A percentile compares a stretch with the other conserved stretches of the same genome.
phyloP scores from a whole-genome alignment of 2,113 vertebrate species.

The Regulus satrapa region DNA sequence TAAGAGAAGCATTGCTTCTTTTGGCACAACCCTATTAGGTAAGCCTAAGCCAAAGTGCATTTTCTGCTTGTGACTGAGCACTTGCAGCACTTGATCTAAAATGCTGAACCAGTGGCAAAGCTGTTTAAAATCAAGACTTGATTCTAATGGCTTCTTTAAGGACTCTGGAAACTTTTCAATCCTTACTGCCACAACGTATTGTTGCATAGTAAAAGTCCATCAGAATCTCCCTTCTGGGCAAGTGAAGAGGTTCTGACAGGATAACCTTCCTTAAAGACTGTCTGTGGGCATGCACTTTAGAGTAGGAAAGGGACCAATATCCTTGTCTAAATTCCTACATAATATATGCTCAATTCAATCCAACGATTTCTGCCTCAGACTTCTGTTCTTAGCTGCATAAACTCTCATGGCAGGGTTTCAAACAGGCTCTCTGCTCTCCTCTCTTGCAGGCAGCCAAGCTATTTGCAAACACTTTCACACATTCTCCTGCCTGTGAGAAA shows the following conservation, averaged over 20 bases:
- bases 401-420: background rate
- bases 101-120: background rate
- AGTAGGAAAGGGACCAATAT: background rate
- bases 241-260: background rate
- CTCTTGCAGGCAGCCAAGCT: conserved; percentile 20
- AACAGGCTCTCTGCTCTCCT: background rate
- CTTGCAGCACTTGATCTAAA: background rate
- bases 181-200: background rate
- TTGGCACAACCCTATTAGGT: background rate
- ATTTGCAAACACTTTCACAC: conserved; percentile 45
- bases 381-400: background rate
- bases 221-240: background rate
- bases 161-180: background rate
- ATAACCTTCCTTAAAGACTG: background rate
- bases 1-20: background rate
- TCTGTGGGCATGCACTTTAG: background rate
- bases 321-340: background rate
- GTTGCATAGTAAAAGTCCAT: background rate
- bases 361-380: background rate
- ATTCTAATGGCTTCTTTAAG: background rate
- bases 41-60: background rate
- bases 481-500: conserved; percentile 13
- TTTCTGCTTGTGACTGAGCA: background rate
- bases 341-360: background rate
- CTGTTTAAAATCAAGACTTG: background rate